These are phyloP conservation scores for Lithodes maja DNA, from an alignment of 2,888 invertebrate genomes.

Conservation along the genomic window DNA sequence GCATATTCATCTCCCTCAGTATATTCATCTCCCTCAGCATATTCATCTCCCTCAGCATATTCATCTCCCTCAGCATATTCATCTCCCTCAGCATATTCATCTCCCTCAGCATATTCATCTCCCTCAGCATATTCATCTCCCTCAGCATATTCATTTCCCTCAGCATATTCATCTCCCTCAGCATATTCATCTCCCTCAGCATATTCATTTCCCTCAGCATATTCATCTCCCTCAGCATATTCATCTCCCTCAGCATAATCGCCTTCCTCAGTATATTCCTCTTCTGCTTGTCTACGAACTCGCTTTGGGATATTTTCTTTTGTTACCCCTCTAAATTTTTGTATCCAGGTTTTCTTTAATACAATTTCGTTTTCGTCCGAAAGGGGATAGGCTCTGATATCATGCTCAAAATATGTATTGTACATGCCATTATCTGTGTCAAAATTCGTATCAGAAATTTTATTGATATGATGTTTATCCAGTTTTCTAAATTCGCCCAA, in stretches of 20 bases:
- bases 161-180: background rate
- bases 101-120: conserved; percentile 1
- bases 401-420: background rate
- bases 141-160: background rate
- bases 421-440: no score
- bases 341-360: background rate
- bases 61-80: background rate
- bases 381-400: background rate
- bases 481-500: background rate
- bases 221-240: background rate
- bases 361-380: background rate
- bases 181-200: background rate
- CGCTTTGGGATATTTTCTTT: background rate
- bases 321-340: background rate
- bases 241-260: background rate
- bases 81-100: background rate
- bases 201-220: background rate
- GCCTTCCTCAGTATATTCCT: background rate
- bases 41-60: background rate
- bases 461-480: background rate
- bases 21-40: background rate
- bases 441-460: no score
- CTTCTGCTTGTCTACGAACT: background rate
- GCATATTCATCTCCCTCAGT: background rate
- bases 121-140: conserved; percentile 1